These are phyloP conservation scores for Tiliacea aurago DNA, from an alignment of 2,888 invertebrate species.

Conservation along the genomic window DNA sequence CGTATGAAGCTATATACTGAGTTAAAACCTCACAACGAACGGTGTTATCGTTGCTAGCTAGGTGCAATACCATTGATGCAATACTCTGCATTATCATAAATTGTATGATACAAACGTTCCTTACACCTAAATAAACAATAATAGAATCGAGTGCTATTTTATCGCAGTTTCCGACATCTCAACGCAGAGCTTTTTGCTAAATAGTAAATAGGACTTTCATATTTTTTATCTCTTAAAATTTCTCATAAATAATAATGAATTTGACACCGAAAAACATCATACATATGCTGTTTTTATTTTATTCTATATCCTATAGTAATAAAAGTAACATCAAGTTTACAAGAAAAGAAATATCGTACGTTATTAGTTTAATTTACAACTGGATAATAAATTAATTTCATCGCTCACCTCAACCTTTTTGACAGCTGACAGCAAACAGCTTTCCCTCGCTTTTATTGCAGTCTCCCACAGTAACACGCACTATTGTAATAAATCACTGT, in stretches of 20 bases:
- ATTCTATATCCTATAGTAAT: conserved; percentile 36
- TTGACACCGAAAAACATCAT: conserved; percentile 46
- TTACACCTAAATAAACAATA: conserved; percentile 27
- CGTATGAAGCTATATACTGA: not conserved
- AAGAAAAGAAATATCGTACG: conserved; percentile 52
- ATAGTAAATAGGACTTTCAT: not conserved
- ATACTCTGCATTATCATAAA: conserved; percentile 19
- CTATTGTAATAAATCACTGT: conserved; percentile 75
- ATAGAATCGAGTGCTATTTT: not conserved
- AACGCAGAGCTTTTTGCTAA: conserved; percentile 22
- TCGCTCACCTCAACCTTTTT: conserved; percentile 83
- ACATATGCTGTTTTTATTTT: conserved; percentile 40
- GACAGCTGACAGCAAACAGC: conserved; percentile 83
- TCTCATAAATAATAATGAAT: conserved; percentile 29
- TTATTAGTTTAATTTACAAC: conserved; percentile 63
- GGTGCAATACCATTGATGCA: conserved; percentile 1
- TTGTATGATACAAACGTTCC: not conserved
- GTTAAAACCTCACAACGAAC: not conserved
- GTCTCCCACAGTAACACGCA: conserved; percentile 73
- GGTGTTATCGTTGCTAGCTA: not conserved
- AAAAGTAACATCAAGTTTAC: conserved; percentile 46
- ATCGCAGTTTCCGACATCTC: not conserved
- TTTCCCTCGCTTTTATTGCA: conserved; percentile 72
- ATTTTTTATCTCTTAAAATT: conserved; percentile 4
- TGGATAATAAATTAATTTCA: conserved; percentile 71